These are phyloP conservation scores for Heliconius charithonia DNA, from an alignment of 2,888 invertebrate genomes.

Conservation along the genomic window DNA sequence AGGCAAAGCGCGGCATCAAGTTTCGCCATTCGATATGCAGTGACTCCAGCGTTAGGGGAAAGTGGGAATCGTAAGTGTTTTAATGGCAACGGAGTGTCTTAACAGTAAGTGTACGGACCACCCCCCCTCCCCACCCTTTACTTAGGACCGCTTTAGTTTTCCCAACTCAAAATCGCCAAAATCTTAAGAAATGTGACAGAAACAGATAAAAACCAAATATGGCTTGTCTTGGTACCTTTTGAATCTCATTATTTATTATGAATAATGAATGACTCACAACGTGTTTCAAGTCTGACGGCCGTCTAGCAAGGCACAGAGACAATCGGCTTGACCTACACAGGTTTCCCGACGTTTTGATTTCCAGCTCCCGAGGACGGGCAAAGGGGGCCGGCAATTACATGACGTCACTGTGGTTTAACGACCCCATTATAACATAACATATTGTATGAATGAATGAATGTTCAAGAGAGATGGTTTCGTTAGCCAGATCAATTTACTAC, in stretches of 20 bases:
- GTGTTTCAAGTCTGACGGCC: slow-evolving; percentile 28
- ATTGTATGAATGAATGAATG: slow-evolving; percentile 83
- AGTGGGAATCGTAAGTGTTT: no score
- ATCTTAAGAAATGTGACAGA: background rate
- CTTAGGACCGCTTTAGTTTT: background rate
- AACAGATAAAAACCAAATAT: background rate
- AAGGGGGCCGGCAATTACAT: slow-evolving; percentile 82
- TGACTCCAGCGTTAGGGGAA: no score
- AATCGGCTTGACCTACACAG: slow-evolving; percentile 82
- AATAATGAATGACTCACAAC: slow-evolving; percentile 35
- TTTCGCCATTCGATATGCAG: no score
- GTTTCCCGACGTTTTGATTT: slow-evolving; percentile 81
- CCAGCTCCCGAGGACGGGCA: slow-evolving; percentile 71
- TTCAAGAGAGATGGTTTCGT: slow-evolving; percentile 73
- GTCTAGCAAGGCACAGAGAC: slow-evolving; percentile 56
- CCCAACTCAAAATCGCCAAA: background rate
- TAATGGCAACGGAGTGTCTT: no score
- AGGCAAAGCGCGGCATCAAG: no score
- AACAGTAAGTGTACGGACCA: no score
- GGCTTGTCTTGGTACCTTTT: background rate
- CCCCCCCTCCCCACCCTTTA: no score
- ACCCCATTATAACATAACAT: slow-evolving; percentile 83
- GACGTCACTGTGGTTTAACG: slow-evolving; percentile 82
- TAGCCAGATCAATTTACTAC: slow-evolving; percentile 36
- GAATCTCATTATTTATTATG: slow-evolving; percentile 4